Conservation (phyloP, 2,888 invertebrate genomes). For the Exephanes ischioxanthus region DNA sequence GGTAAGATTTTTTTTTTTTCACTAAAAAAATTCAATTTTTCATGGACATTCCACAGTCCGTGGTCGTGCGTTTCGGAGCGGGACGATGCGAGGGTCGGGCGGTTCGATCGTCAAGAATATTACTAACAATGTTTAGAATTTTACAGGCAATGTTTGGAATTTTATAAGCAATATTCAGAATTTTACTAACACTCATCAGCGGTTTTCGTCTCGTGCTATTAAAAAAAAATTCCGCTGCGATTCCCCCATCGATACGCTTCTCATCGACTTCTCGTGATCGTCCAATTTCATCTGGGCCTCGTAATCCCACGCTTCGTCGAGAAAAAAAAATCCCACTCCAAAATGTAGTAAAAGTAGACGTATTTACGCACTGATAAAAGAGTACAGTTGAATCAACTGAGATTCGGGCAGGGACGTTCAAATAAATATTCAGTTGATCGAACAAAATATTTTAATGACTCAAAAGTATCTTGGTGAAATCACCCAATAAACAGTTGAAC, state of each 20-base stretch:
- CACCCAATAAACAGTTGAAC: too few species aligned
- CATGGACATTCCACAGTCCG: constrained; percentile 85
- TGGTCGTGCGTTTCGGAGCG: constrained; percentile 92
- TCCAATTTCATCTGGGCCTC: constrained; percentile 1
- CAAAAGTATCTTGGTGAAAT: too few species aligned
- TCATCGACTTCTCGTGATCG: neutral
- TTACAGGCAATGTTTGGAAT: too few species aligned
- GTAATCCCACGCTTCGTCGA: neutral
- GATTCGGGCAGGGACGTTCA: too few species aligned
- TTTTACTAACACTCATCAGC: too few species aligned
- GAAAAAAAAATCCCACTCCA: neutral
- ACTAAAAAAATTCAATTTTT: neutral
- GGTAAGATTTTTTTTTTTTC: neutral
- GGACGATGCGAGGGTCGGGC: constrained; percentile 89
- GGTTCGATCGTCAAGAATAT: constrained; percentile 87
- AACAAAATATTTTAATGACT: too few species aligned
- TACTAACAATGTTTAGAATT: too few species aligned
- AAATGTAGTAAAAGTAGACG: neutral
- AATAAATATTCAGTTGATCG: too few species aligned
- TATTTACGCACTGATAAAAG: too few species aligned
- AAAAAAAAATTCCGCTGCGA: neutral
- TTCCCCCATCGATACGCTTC: neutral
- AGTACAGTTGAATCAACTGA: too few species aligned
- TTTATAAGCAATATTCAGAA: too few species aligned
- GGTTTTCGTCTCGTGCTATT: too few species aligned